Conservation (phyloP, 2,797 vertebrate genomes). For the Neosalanx taihuensis region DNA sequence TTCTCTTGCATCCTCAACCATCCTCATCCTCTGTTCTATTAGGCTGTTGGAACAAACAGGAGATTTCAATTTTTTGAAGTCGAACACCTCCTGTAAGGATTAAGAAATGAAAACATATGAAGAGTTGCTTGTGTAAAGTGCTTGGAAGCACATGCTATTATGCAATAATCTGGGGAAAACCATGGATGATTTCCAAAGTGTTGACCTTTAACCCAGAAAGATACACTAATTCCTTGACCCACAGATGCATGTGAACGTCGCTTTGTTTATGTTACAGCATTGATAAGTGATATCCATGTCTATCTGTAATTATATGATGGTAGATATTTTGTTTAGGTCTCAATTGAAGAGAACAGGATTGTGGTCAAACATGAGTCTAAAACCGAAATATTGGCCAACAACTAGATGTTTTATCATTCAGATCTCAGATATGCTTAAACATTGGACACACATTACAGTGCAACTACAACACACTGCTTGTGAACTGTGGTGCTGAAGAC, state of each 20-base stretch:
- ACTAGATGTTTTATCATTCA: background rate
- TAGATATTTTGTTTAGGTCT: conserved; percentile 41
- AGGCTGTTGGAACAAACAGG: no score
- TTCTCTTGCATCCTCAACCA: no score
- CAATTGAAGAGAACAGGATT: conserved; percentile 27
- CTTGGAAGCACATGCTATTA: background rate
- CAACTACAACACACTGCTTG: background rate
- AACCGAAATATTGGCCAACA: background rate
- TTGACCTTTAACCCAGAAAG: conserved; percentile 27
- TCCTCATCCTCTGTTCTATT: no score
- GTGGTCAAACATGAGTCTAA: background rate
- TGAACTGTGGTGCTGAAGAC: conserved; percentile 34
- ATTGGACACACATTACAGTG: background rate
- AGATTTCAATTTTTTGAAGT: no score
- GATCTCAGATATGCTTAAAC: background rate
- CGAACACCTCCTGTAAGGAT: no score
- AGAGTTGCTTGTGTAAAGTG: background rate
- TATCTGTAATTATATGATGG: conserved; percentile 47
- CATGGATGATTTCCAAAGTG: conserved; percentile 9
- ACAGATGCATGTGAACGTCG: background rate
- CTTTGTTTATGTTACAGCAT: conserved; percentile 38
- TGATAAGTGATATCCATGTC: conserved; percentile 40
- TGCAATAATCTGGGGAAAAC: background rate
- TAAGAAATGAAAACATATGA: background rate
- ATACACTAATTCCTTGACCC: conserved; percentile 35